These are phyloP conservation scores for Hymenochirus boettgeri DNA, from an alignment of 2,113 vertebrate species.

Conservation along the genomic window DNA sequence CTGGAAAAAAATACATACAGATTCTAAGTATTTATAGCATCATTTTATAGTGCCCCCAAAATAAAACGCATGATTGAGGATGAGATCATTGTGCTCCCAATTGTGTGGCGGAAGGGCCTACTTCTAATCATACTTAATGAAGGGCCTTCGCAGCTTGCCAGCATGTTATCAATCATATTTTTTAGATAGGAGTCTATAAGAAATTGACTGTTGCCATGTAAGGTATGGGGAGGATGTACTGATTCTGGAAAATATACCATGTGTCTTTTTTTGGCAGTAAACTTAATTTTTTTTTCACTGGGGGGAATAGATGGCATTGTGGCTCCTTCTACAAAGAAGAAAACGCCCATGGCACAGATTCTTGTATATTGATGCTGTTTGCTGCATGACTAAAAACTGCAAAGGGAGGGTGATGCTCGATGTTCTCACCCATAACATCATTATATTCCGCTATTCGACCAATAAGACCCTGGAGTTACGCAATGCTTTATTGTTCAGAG, in stretches of 20 bases:
- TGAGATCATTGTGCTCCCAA: constrained; percentile 71
- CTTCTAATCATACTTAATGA: constrained; percentile 90
- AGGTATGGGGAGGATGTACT: constrained; percentile 75
- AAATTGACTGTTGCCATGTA: constrained; percentile 88
- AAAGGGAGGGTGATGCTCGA: constrained; percentile 80
- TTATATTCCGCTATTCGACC: constrained; percentile 9
- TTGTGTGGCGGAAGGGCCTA: constrained; percentile 86
- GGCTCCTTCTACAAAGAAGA: constrained; percentile 68
- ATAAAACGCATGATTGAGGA: constrained; percentile 81
- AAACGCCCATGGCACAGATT: constrained; percentile 82
- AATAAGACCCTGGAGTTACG: constrained; percentile 65
- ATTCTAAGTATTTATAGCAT: constrained; percentile 78
- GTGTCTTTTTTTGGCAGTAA: constrained; percentile 54
- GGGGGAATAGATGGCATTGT: constrained; percentile 68
- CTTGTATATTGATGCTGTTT: constrained; percentile 92
- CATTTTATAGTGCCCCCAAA: constrained; percentile 53
- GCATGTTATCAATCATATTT: constrained; percentile 99
- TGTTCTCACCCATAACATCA: constrained; percentile 65
- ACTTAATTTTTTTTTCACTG: constrained; percentile 53
- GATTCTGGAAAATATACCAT: constrained; percentile 63
- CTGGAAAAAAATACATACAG: constrained; percentile 94
- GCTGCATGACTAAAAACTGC: constrained; percentile 95
- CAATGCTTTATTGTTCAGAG: constrained; percentile 69
- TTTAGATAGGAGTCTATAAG: constrained; percentile 90
- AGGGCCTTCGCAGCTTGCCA: constrained; percentile 99